These are phyloP conservation scores for Pandion haliaetus DNA, from an alignment of 2,113 vertebrate species.

Conservation along the genomic window DNA sequence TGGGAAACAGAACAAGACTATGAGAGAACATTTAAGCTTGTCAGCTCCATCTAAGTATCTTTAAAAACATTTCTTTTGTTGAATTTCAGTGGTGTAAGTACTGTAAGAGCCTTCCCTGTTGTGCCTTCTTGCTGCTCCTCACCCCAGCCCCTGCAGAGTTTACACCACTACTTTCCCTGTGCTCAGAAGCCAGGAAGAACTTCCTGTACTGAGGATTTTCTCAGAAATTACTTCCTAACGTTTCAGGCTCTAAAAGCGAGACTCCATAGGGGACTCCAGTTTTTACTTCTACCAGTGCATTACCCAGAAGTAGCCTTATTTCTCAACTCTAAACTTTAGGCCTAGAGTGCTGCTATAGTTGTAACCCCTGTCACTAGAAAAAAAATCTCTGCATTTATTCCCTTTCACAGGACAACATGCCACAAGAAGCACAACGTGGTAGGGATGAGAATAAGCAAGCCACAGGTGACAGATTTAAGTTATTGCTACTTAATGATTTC, in stretches of 20 bases:
- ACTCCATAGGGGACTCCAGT: neutral
- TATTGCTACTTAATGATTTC: neutral
- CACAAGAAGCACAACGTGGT: neutral
- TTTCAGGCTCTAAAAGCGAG: neutral
- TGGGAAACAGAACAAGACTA: neutral
- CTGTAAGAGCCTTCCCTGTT: neutral
- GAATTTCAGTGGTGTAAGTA: neutral
- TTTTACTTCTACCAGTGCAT: neutral
- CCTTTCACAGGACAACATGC: neutral
- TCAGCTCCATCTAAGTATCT: neutral
- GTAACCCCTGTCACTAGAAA: neutral
- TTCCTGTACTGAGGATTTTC: neutral
- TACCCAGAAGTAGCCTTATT: neutral
- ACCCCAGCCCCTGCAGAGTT: neutral
- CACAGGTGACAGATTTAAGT: neutral
- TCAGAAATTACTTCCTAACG: neutral
- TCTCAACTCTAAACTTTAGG: neutral
- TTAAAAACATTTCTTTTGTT: neutral
- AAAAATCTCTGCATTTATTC: neutral
- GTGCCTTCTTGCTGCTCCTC: neutral
- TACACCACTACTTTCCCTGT: neutral
- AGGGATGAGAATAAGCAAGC: neutral
- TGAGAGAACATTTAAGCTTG: neutral
- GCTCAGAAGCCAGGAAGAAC: neutral
- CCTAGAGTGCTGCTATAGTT: neutral